Evolutionary conservation across 1,140 invertebrate species (phyloP).

Genomic region (Pseudomyrmex concolor): DNA sequence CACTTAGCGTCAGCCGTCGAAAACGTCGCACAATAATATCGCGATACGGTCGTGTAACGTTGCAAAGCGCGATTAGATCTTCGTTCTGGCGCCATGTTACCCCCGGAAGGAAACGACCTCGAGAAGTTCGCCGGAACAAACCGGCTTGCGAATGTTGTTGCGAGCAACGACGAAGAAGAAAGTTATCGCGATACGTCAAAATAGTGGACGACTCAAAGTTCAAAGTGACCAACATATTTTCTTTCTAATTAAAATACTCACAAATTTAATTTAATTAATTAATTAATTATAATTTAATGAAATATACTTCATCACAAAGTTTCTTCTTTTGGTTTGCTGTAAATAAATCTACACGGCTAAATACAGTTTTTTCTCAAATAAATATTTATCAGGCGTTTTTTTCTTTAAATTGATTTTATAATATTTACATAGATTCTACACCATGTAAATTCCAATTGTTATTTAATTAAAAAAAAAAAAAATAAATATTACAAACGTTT

Average conservation of each 20-base stretch:
- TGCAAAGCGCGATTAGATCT: slow-evolving; percentile 52
- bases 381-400: no score
- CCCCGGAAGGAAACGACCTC: slow-evolving; percentile 58
- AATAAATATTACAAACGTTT: no score
- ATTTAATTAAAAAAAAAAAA: no score
- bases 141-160: slow-evolving; percentile 37
- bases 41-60: slow-evolving; percentile 48
- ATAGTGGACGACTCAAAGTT: slow-evolving; percentile 4
- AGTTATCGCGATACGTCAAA: slow-evolving; percentile 47
- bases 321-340: no score
- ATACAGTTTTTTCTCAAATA: no score
- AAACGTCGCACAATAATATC: slow-evolving; percentile 56
- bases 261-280: no score
- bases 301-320: no score
- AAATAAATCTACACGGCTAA: no score
- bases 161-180: slow-evolving; percentile 28
- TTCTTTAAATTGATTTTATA: no score
- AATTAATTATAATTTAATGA: no score
- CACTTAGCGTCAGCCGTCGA: slow-evolving; percentile 59
- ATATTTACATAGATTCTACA: no score
- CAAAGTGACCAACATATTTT: neutral
- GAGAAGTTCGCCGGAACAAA: slow-evolving; percentile 52
- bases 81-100: slow-evolving; percentile 25
- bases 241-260: neutral
- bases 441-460: no score